phyloP scores from a whole-genome alignment of 2,888 invertebrate genomes.

The Perizoma affinitatum region DNA sequence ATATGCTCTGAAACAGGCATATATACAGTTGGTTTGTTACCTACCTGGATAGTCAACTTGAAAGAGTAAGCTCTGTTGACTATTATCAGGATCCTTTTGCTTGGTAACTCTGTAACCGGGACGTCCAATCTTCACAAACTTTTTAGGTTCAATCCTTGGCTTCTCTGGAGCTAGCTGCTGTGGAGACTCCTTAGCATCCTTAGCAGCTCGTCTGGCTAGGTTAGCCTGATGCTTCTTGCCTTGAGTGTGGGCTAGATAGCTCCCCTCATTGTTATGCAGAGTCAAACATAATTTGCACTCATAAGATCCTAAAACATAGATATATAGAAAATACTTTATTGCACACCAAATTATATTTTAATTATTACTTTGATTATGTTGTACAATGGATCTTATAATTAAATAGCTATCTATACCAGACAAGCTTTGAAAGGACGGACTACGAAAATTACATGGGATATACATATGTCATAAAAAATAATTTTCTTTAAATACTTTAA shows the following conservation, averaged over 20 bases:
- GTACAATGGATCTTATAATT: too few relatives aligned
- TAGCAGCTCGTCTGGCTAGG: slow-evolving; percentile 97
- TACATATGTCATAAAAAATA: too few relatives aligned
- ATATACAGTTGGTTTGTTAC: background rate
- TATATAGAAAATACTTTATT: too few relatives aligned
- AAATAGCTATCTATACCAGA: too few relatives aligned
- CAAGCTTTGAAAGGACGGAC: background rate
- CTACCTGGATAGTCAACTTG: slow-evolving; percentile 96
- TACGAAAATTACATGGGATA: too few relatives aligned
- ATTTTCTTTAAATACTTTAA: too few relatives aligned
- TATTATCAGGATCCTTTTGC: slow-evolving; percentile 97
- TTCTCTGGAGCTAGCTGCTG: slow-evolving; percentile 97
- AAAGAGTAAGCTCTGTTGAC: slow-evolving; percentile 98
- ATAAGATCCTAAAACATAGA: slow-evolving; percentile 89
- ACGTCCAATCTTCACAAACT: slow-evolving; percentile 99
- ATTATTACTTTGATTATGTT: too few relatives aligned
- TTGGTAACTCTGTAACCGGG: slow-evolving; percentile 99
- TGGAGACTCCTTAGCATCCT: slow-evolving; percentile 99
- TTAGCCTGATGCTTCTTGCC: slow-evolving; percentile 99
- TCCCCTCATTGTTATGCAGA: slow-evolving; percentile 99
- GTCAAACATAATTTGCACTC: slow-evolving; percentile 99
- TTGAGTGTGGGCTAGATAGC: slow-evolving; percentile 99
- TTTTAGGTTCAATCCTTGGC: slow-evolving; percentile 98
- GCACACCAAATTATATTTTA: too few relatives aligned
- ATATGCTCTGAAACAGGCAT: too few relatives aligned